A percentile compares a stretch with the other conserved stretches of the same genome.
These are phyloP conservation scores for Neosalanx taihuensis DNA, from an alignment of 2,797 vertebrate species.

Conservation along the genomic window DNA sequence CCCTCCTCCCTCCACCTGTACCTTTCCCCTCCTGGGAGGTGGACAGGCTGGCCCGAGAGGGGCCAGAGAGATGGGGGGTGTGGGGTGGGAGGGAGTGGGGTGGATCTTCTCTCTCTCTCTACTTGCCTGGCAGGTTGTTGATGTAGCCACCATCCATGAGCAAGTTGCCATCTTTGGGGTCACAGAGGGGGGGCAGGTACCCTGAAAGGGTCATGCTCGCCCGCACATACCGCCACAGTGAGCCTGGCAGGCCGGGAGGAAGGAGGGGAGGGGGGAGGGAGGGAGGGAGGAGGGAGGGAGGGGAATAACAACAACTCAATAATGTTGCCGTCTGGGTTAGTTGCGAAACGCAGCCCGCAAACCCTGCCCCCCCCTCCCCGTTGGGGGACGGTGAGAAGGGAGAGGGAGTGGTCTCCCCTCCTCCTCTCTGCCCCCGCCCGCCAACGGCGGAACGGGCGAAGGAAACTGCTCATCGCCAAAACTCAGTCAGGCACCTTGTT, in stretches of 20 bases:
- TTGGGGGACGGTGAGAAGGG: not conserved
- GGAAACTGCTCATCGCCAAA: not conserved
- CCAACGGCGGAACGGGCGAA: not conserved
- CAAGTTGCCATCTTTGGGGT: conserved; percentile 98
- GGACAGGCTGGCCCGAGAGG: not conserved
- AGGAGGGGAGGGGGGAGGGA: not conserved
- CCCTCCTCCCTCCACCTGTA: not conserved
- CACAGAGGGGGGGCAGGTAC: conserved; percentile 96
- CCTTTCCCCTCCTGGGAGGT: not conserved
- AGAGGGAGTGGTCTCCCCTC: not conserved
- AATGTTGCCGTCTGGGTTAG: conserved; percentile 1
- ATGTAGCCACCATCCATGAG: conserved; percentile 99
- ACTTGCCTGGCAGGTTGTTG: conserved; percentile 96
- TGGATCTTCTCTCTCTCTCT: conserved; percentile 39
- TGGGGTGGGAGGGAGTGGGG: conserved; percentile 11
- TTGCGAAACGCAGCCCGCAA: not conserved
- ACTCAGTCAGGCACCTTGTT: not conserved
- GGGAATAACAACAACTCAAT: conserved; percentile 17
- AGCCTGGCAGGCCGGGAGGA: conserved; percentile 70
- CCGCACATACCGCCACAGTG: conserved; percentile 96
- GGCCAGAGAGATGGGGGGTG: conserved; percentile 19
- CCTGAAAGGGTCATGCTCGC: conserved; percentile 99
- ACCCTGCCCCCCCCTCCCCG: too few relatives aligned
- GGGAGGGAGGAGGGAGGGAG: not conserved
- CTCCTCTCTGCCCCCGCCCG: not conserved